Conservation (phyloP, 92 coral and sea anemone species). For the Paramuricea clavata region DNA sequence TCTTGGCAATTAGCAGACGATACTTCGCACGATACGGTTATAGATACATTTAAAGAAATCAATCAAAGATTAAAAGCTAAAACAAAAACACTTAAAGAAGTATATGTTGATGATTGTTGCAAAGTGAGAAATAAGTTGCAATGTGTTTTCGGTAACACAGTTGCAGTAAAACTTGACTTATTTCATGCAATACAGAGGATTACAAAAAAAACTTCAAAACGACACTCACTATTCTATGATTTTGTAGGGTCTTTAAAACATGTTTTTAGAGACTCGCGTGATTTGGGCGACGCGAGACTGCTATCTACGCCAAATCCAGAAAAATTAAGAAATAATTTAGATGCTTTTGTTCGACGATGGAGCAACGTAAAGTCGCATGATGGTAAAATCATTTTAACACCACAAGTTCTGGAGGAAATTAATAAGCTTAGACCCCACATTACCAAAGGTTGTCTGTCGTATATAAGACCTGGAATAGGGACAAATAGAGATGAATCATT, state of each 20-base stretch:
- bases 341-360: slow-evolving; percentile 15
- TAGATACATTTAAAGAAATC: too few species aligned
- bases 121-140: too few species aligned
- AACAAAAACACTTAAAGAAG: too few species aligned
- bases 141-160: too few species aligned
- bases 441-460: neutral
- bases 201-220: slow-evolving; percentile 4
- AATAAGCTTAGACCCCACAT: slow-evolving; percentile 23
- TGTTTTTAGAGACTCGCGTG: slow-evolving; percentile 17
- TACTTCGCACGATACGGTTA: too few species aligned
- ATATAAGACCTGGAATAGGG: slow-evolving; percentile 11
- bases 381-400: neutral
- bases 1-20: too few species aligned
- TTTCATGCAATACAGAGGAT: too few species aligned
- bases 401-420: slow-evolving; percentile 1
- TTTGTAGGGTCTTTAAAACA: neutral
- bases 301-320: slow-evolving; percentile 22
- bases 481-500: slow-evolving; percentile 31
- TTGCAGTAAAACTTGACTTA: too few species aligned
- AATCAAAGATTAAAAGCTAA: too few species aligned
- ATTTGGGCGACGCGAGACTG: neutral
- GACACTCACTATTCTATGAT: slow-evolving; percentile 18
- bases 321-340: neutral
- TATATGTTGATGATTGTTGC: too few species aligned
- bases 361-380: neutral